Evolutionary conservation across 2,888 invertebrate genomes (phyloP), one percentile per base, ranked within the genome.

Genomic region (Andrena dorsata): DNA sequence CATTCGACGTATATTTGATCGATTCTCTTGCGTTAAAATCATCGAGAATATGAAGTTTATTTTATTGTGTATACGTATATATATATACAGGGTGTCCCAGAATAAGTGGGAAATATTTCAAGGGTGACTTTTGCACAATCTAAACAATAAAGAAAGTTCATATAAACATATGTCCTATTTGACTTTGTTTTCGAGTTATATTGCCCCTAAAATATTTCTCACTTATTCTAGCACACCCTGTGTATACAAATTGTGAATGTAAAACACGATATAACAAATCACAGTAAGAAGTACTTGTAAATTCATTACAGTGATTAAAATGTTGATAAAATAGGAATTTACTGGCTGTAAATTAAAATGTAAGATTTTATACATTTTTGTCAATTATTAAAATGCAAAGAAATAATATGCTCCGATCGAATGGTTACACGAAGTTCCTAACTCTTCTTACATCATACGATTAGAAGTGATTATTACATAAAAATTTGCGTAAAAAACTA

Each of bases 321-420:
- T 58, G n/a, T 71, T 77, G 26, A 60, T 56, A 26, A 26, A 26
- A 56, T 56, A 23, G 23, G 10, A 26, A 10, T 56, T 56, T 56
- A 56, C 56, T 23, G 20, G 4, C 10, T 56, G 23, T 56, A 56
- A 56, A 73, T 2, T 73, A 66, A 66, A 26, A 60, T 16, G 23
- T 7, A n/a, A 76, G 65, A 56, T 83, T 82, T 83, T 86, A 74
- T 86, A 88, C 79, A 70, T 76, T 76, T 83, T 58, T 70, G 68
- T 70, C 35, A 69, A 66, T 61, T 61, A 80, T 87, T 60, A 70
- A 58, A 78, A 53, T 3, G n/a, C 71, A 13, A 28, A 51, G 35
- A 75, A 66, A 61, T 1, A 41, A 66, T 35, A 60, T 61, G 58
- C 60, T 61, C 53, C 23, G 4, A 68, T 65, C 26, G 10, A 72